Conservation (phyloP, 2,888 invertebrate genomes). For the Cosmopolites sordidus region DNA sequence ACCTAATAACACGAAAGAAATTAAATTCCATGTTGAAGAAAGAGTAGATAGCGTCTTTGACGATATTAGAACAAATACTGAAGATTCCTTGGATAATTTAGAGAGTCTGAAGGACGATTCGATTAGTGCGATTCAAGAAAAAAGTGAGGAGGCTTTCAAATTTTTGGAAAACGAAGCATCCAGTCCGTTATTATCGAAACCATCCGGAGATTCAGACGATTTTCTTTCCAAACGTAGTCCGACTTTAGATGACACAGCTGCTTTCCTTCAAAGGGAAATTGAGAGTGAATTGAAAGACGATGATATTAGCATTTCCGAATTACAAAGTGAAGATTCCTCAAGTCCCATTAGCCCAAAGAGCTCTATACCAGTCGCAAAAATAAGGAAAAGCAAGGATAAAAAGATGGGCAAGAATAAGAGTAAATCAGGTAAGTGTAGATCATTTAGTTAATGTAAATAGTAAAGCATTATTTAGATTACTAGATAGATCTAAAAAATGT, state of each 20-base stretch:
- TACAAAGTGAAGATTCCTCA: conserved; percentile 24
- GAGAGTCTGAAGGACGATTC: conserved; percentile 44
- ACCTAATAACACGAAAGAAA: conserved; percentile 29
- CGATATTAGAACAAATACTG: conserved; percentile 43
- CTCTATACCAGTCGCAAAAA: conserved; percentile 42
- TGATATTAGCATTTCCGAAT: conserved; percentile 27
- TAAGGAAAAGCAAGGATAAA: conserved; percentile 37
- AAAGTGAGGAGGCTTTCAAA: conserved; percentile 46
- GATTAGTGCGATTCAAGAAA: conserved; percentile 40
- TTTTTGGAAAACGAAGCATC: conserved; percentile 46
- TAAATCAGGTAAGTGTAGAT: conserved; percentile 17
- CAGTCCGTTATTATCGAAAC: conserved; percentile 28
- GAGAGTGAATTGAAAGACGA: conserved; percentile 26
- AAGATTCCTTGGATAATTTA: conserved; percentile 45
- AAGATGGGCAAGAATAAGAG: conserved; percentile 25
- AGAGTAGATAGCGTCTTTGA: conserved; percentile 40
- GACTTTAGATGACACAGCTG: conserved; percentile 23
- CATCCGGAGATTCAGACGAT: conserved; percentile 5
- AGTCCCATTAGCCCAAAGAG: conserved; percentile 33
- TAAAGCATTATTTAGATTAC: too few species aligned
- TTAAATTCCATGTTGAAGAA: conserved; percentile 39
- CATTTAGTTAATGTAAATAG: too few species aligned
- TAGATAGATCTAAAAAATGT: too few species aligned
- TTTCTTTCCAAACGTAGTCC: conserved; percentile 6
- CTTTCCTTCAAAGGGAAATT: conserved; percentile 32